Evolutionary conservation across 2,797 vertebrate species (phyloP).

Genomic region (Cetoscarus ocellatus): DNA sequence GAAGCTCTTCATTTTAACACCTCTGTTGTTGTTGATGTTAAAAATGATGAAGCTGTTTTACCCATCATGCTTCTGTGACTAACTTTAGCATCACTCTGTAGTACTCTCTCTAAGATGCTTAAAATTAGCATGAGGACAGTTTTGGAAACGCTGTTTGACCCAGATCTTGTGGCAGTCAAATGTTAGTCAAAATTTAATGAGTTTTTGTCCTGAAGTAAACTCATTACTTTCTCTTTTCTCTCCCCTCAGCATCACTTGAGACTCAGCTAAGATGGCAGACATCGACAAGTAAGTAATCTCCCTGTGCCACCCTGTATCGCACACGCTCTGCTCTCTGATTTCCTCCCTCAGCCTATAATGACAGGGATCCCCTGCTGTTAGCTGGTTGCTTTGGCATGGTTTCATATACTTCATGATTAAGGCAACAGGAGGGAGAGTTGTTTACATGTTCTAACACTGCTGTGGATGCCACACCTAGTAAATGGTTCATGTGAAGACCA

Average conservation of each 20-base stretch:
- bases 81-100: constrained; percentile 2
- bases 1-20: background rate
- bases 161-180: constrained; percentile 4
- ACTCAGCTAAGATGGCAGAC: constrained; percentile 92
- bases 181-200: constrained; percentile 4
- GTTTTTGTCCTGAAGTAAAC: background rate
- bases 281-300: constrained; percentile 94
- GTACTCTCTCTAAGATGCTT: constrained; percentile 14
- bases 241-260: constrained; percentile 78
- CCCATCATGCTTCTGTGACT: background rate
- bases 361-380: background rate
- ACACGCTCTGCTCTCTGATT: background rate
- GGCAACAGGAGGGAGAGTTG: background rate
- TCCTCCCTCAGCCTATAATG: background rate
- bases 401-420: background rate
- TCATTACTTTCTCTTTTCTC: constrained; percentile 36
- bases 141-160: constrained; percentile 23
- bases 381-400: background rate
- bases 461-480: background rate
- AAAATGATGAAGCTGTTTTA: background rate
- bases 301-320: background rate
- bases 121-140: constrained; percentile 10
- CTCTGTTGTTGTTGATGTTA: background rate
- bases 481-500: background rate
- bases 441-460: constrained; percentile 12